Evolutionary conservation across 2,888 invertebrate genomes (phyloP).

Genomic region (Aporophyla lueneburgensis): DNA sequence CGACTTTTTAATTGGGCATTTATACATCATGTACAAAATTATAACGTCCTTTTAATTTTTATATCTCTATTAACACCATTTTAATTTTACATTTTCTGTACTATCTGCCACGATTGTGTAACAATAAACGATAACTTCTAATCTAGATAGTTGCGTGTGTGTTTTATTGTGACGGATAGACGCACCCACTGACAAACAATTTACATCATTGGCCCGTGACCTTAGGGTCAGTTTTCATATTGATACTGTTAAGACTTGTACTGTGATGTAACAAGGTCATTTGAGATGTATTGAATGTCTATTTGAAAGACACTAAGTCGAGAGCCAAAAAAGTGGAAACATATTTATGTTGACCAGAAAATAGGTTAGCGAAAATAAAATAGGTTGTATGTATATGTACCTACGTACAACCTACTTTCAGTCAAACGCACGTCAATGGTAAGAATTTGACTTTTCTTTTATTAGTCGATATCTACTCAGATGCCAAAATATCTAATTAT

Average conservation of each 20-base stretch:
- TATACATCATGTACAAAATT: background rate
- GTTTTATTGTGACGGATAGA: constrained; percentile 62
- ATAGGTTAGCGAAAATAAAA: background rate
- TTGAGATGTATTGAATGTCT: constrained; percentile 21
- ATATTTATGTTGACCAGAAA: background rate
- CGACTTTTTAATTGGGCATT: background rate
- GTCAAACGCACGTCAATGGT: background rate
- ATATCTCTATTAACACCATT: background rate
- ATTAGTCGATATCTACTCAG: background rate
- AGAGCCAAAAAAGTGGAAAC: background rate
- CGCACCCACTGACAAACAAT: constrained; percentile 79
- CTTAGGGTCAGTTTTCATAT: constrained; percentile 80
- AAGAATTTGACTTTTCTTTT: background rate
- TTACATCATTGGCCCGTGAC: constrained; percentile 81
- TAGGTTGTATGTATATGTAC: background rate
- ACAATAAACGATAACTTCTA: constrained; percentile 39
- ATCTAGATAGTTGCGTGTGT: constrained; percentile 52
- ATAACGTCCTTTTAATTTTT: background rate
- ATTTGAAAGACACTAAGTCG: background rate
- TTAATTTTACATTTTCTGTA: background rate
- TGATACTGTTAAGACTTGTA: constrained; percentile 70
- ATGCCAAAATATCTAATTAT: background rate
- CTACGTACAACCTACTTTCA: background rate
- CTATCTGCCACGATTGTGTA: constrained; percentile 37
- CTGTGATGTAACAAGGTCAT: constrained; percentile 73